Conservation (phyloP, 2,888 invertebrate species). For the Tiphia femorata region DNA sequence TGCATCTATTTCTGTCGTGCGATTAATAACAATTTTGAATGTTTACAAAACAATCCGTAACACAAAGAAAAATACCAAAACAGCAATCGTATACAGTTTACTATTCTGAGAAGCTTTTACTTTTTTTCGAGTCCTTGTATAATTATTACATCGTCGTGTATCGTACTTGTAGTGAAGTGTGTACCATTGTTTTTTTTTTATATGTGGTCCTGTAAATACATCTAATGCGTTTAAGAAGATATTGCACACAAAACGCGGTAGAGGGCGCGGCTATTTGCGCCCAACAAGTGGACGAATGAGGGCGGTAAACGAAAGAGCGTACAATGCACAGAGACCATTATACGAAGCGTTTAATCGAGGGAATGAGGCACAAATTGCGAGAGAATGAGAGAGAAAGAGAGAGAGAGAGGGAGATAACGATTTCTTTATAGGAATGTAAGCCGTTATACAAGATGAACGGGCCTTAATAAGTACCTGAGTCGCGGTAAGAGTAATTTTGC, state of each 20-base stretch:
- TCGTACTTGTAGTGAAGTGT: conserved; percentile 49
- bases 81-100: conserved; percentile 45
- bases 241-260: conserved; percentile 39
- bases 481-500: conserved; percentile 52
- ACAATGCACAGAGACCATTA: conserved; percentile 22
- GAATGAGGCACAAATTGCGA: conserved; percentile 24
- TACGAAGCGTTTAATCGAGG: conserved; percentile 20
- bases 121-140: conserved; percentile 50
- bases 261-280: conserved; percentile 33
- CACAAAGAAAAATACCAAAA: conserved; percentile 42
- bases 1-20: conserved; percentile 53
- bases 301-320: conserved; percentile 7
- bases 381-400: conserved; percentile 11
- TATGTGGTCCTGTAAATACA: conserved; percentile 52
- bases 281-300: conserved; percentile 2
- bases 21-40: conserved; percentile 49
- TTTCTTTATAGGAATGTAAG: conserved; percentile 18
- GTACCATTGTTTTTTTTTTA: conserved; percentile 47
- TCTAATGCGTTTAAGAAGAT: conserved; percentile 36
- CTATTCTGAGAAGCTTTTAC: conserved; percentile 49
- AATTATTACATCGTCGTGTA: conserved; percentile 49
- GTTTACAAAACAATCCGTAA: conserved; percentile 34
- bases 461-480: conserved; percentile 66
- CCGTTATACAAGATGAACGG: conserved; percentile 55
- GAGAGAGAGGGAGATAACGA: neutral